Base-by-base conservation (phyloP, 1,140 invertebrate species). In the Tetragnatha versicolor region DNA sequence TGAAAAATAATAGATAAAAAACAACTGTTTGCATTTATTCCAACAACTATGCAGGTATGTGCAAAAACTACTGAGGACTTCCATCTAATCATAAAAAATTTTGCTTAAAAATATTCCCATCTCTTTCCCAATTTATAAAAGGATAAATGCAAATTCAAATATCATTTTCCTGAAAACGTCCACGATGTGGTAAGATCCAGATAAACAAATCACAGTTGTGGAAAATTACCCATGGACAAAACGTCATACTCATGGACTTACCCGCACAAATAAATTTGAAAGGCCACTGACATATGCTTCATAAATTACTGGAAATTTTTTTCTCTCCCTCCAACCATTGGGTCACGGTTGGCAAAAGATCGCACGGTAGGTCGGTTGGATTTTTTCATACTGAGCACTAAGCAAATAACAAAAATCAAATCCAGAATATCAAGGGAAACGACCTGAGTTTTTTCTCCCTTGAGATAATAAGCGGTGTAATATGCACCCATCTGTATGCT, bases 181-280 rank as follows among this genome's bases (percentile, higher is more conserved):
- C 49, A 51, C 12, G 25, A 22, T 51, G n/a, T 17, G 49, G 49
- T 17, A 51, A n/a, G 12, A 14, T 14, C 12, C 9, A 33, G 7
- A 37, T 25, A 25, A 53, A 35, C 65, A 69, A 69, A 69, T 33
- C 47, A 69, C 9, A 53, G 12, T 69, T 37, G 3, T 51, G 66
- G 31, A 69, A 69, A 69, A 69, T 69, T 69, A 35, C 49, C n/a
- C n/a, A n/a, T 69, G 47, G 31, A 69, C 66, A 69, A 69, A 29
- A 63, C 25, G 60, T 31, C 20, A 20, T 47, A 17, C 3, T 1
- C 20, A 47, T 47, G 20, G 42, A 20, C 12, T 12, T 47, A 17
- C 42, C 69, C 47, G 39, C 53, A 31, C 51, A 58, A 70, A 73
- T 75, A 61, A 75, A 55, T 70, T 70, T 55, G 66, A 70, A 75